These are phyloP conservation scores for Aegithalos caudatus DNA, from an alignment of 2,113 vertebrate species.

Conservation along the genomic window DNA sequence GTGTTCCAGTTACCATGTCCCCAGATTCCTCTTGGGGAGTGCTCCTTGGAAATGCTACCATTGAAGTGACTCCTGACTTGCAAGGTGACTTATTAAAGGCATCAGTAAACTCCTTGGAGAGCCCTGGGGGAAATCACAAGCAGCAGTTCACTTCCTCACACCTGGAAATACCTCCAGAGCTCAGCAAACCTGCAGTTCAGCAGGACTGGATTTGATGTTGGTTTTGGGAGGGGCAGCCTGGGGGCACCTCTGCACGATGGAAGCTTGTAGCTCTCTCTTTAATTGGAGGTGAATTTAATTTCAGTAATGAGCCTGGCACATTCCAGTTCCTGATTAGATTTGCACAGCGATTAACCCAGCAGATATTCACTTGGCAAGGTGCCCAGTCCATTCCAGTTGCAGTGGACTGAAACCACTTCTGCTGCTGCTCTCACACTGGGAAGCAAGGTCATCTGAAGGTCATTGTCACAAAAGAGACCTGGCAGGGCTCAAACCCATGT, in stretches of 20 bases:
- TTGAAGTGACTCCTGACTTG: background rate
- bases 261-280: slow-evolving; percentile 49
- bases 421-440: background rate
- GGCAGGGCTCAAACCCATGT: background rate
- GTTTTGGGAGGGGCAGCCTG: slow-evolving; percentile 38
- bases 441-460: slow-evolving; percentile 35
- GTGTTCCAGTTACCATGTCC: background rate
- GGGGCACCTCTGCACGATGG: slow-evolving; percentile 19
- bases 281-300: slow-evolving; percentile 62
- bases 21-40: background rate
- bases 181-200: background rate
- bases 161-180: slow-evolving; percentile 12
- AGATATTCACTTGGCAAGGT: slow-evolving; percentile 47
- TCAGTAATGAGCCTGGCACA: slow-evolving; percentile 63
- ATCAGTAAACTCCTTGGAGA: background rate
- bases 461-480: background rate
- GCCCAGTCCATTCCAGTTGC: slow-evolving; percentile 50
- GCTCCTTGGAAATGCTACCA: background rate
- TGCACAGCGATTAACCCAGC: slow-evolving; percentile 58
- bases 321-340: slow-evolving; percentile 63
- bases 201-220: background rate
- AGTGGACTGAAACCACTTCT: slow-evolving; percentile 55
- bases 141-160: background rate
- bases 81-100: slow-evolving; percentile 28
- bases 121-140: background rate